Evolutionary conservation across 2,113 vertebrate genomes (phyloP).

Genomic region (Ondatra zibethicus): DNA sequence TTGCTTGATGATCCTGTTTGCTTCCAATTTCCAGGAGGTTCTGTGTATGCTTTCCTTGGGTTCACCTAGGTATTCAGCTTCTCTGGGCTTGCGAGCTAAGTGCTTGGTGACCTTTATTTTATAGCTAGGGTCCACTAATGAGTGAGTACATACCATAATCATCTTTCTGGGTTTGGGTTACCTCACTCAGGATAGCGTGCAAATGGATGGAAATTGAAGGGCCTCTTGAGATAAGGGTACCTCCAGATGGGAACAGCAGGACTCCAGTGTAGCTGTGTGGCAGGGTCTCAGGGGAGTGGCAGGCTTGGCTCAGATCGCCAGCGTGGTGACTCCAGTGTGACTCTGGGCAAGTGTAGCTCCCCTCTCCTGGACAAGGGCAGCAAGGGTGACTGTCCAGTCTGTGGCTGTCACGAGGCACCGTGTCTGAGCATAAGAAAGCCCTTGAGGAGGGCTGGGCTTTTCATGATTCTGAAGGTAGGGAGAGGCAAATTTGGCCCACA

Average conservation of each 20-base stretch:
- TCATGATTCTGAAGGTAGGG: neutral
- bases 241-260: neutral
- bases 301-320: neutral
- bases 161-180: too few relatives aligned
- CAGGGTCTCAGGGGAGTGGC: neutral
- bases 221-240: neutral
- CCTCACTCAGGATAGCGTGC: too few relatives aligned
- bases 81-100: too few relatives aligned
- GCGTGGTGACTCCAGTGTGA: fast-evolving
- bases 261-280: neutral
- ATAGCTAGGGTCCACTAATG: too few relatives aligned
- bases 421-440: fast-evolving
- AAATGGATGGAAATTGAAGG: too few relatives aligned
- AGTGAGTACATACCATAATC: too few relatives aligned
- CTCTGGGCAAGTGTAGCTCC: neutral
- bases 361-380: neutral
- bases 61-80: too few relatives aligned
- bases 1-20: too few relatives aligned
- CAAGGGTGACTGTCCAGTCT: neutral
- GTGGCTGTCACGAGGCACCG: neutral
- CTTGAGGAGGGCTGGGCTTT: neutral
- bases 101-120: too few relatives aligned
- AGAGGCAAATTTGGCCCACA: neutral
- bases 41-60: too few relatives aligned
- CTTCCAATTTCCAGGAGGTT: too few relatives aligned